Percentiles rank a stretch among this genome's conserved stretches.
phyloP scores from a whole-genome alignment of 1,140 invertebrate genomes.

The Drosophila persimilis region DNA sequence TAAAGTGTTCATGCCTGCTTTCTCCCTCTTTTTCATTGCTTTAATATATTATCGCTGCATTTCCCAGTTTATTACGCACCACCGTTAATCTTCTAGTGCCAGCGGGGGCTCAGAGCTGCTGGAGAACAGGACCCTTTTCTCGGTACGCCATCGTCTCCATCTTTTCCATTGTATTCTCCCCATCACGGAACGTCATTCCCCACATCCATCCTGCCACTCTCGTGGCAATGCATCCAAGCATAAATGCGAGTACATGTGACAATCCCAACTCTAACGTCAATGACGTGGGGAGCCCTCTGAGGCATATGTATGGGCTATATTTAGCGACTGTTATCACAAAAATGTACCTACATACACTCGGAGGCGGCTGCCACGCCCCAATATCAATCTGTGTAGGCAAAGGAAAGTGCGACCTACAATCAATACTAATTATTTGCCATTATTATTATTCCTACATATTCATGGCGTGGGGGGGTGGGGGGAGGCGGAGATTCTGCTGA shows the following conservation, averaged over 20 bases:
- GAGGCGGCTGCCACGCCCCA: constrained; percentile 29
- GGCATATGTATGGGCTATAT: constrained; percentile 44
- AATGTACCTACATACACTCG: constrained; percentile 15
- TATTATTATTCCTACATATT: constrained; percentile 57
- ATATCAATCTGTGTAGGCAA: constrained; percentile 23
- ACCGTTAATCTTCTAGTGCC: no score
- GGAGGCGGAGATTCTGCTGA: constrained; percentile 11
- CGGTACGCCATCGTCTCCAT: no score
- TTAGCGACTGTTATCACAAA: constrained; percentile 51
- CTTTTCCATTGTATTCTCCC: no score
- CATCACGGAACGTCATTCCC: not conserved
- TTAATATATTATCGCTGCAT: no score
- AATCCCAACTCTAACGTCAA: constrained; percentile 55
- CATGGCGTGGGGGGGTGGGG: not conserved
- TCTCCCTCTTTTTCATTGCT: no score
- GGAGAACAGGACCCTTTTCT: no score
- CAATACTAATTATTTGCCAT: constrained; percentile 73
- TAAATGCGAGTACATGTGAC: constrained; percentile 41
- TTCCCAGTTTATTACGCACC: no score
- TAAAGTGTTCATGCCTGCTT: no score
- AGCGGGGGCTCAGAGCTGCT: no score
- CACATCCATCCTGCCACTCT: constrained; percentile 25
- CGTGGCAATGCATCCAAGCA: constrained; percentile 40
- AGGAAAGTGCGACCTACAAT: constrained; percentile 49
- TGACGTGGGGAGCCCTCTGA: constrained; percentile 23